These are phyloP conservation scores for Lagorchestes hirsutus DNA, from an alignment of 2,797 vertebrate genomes.

Conservation along the genomic window DNA sequence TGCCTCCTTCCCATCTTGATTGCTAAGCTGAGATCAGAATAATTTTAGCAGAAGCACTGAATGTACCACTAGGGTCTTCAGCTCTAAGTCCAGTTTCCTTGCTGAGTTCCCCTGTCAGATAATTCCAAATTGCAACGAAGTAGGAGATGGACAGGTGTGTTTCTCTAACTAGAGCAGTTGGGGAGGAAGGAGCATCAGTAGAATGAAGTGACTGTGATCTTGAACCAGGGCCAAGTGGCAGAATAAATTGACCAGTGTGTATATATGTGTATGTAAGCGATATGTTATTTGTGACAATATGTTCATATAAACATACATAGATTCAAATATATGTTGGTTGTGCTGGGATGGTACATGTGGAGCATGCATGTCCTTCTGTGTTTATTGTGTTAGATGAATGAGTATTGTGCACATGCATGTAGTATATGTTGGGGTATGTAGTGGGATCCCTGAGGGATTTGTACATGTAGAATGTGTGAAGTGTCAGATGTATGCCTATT, in stretches of 20 bases:
- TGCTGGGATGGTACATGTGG: not conserved
- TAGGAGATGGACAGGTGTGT: not conserved
- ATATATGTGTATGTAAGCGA: not conserved
- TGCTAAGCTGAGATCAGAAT: not conserved
- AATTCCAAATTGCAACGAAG: not conserved
- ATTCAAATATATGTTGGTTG: not conserved
- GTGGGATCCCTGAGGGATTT: not conserved
- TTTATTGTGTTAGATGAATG: slow-evolving; percentile 1
- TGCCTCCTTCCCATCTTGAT: not conserved
- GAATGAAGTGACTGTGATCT: slow-evolving; percentile 58
- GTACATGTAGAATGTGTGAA: not conserved
- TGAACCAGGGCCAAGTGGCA: slow-evolving; percentile 68
- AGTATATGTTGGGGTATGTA: not conserved
- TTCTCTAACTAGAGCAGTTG: slow-evolving; percentile 8
- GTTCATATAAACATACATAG: not conserved
- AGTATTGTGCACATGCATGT: slow-evolving; percentile 12
- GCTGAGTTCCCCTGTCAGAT: not conserved
- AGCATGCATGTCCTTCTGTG: not conserved
- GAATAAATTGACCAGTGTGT: slow-evolving; percentile 60
- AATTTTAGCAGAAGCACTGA: not conserved
- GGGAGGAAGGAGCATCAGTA: not conserved
- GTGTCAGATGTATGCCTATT: not conserved
- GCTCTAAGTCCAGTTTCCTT: not conserved
- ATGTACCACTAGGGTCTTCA: not conserved
- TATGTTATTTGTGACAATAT: not conserved